A percentile compares a stretch with the other conserved stretches of the same genome.
Evolutionary conservation across 2,888 invertebrate species (phyloP).

Genomic region (Catocala sponsa): DNA sequence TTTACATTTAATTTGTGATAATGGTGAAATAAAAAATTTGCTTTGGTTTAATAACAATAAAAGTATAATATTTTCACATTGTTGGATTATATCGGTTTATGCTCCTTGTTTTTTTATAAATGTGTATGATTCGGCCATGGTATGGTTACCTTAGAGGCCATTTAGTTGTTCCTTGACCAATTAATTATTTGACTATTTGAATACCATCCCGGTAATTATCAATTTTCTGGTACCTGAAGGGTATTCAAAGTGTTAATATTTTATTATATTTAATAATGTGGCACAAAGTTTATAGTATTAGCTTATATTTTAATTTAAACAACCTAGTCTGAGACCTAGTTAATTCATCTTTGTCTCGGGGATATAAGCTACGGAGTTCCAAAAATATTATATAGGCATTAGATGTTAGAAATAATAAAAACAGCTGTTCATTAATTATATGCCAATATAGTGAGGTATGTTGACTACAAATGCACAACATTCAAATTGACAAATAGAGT

Average conservation of each 20-base stretch:
- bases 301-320: slow-evolving; percentile 8
- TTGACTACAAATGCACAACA: too few relatives aligned
- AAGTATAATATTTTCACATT: slow-evolving; percentile 28
- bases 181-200: too few relatives aligned
- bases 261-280: not conserved
- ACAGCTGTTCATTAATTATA: not conserved
- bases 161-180: too few relatives aligned
- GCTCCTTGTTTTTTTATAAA: not conserved
- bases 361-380: not conserved
- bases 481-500: too few relatives aligned
- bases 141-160: not conserved
- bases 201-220: too few relatives aligned
- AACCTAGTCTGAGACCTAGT: slow-evolving; percentile 6
- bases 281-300: slow-evolving; percentile 24
- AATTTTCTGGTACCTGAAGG: not conserved
- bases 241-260: not conserved
- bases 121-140: not conserved
- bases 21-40: too few relatives aligned
- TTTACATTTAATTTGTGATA: too few relatives aligned
- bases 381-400: not conserved
- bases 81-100: slow-evolving; percentile 25
- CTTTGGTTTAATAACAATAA: slow-evolving; percentile 3
- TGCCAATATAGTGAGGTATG: too few relatives aligned
- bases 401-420: slow-evolving; percentile 1
- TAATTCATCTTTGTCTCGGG: not conserved